phyloP scores from a whole-genome alignment of 2,113 vertebrate species.

The Rostratula benghalensis region DNA sequence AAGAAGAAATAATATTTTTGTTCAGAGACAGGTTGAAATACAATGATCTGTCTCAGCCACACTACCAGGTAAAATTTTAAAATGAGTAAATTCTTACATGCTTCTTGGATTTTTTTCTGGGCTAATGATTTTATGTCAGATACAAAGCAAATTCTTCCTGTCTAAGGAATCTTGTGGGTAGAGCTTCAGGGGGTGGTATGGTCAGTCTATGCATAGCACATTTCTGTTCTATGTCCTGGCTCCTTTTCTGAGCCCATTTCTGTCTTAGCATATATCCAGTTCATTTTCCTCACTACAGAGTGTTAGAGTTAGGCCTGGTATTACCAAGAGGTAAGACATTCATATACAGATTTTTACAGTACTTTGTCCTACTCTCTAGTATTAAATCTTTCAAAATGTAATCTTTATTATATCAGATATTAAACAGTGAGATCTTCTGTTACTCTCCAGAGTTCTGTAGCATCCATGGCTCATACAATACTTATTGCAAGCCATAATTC shows the following conservation, averaged over 20 bases:
- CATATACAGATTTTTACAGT: not conserved
- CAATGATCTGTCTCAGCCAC: not conserved
- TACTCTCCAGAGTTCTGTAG: slow-evolving; percentile 54
- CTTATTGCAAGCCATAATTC: slow-evolving; percentile 50
- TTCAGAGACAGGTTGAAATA: not conserved
- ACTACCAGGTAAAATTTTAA: not conserved
- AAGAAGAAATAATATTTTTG: not conserved
- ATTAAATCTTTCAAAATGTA: slow-evolving; percentile 30
- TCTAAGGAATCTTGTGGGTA: not conserved
- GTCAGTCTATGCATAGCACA: not conserved
- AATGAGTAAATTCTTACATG: not conserved
- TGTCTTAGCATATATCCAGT: not conserved
- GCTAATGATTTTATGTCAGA: not conserved
- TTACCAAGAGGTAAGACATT: not conserved
- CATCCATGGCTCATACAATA: slow-evolving; percentile 47
- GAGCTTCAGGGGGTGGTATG: not conserved
- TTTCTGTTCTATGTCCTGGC: not conserved
- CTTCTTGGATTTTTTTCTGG: not conserved
- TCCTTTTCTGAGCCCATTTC: not conserved
- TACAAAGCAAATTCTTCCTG: not conserved
- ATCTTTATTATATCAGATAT: slow-evolving; percentile 58
- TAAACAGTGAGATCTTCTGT: slow-evolving; percentile 37
- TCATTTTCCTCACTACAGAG: not conserved
- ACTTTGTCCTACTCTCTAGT: not conserved
- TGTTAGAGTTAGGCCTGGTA: not conserved